These are phyloP conservation scores for Trachops cirrhosus DNA, from an alignment of 2,797 vertebrate genomes.

Conservation along the genomic window DNA sequence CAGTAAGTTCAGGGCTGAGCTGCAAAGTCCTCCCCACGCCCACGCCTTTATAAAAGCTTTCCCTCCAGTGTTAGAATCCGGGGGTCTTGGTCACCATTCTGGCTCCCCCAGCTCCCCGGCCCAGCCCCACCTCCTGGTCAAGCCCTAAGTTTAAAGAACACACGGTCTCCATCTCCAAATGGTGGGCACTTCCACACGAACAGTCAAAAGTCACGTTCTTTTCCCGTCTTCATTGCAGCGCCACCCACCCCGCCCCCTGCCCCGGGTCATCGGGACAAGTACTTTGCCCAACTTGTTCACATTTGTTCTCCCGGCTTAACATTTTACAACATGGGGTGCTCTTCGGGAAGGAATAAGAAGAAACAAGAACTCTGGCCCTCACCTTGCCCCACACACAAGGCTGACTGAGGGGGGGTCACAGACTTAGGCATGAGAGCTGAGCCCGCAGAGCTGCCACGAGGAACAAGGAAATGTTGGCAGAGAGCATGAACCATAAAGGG, in stretches of 20 bases:
- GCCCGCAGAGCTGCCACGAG: fast-evolving
- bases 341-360: background rate
- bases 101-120: background rate
- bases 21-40: fast-evolving
- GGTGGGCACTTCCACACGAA: background rate
- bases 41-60: background rate
- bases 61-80: background rate
- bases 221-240: no score
- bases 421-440: no score
- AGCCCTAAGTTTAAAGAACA: background rate
- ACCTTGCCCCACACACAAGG: background rate
- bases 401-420: fast-evolving
- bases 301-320: no score
- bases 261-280: background rate
- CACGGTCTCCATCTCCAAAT: background rate
- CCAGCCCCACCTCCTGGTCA: background rate
- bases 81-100: no score
- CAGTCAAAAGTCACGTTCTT: background rate
- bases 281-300: background rate
- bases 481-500: background rate
- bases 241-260: no score
- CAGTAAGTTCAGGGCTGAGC: fast-evolving
- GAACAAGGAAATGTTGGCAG: background rate
- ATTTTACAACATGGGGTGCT: background rate
- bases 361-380: background rate